Base-by-base conservation (phyloP, 2,113 vertebrate species). In the Sardina pilchardus region DNA sequence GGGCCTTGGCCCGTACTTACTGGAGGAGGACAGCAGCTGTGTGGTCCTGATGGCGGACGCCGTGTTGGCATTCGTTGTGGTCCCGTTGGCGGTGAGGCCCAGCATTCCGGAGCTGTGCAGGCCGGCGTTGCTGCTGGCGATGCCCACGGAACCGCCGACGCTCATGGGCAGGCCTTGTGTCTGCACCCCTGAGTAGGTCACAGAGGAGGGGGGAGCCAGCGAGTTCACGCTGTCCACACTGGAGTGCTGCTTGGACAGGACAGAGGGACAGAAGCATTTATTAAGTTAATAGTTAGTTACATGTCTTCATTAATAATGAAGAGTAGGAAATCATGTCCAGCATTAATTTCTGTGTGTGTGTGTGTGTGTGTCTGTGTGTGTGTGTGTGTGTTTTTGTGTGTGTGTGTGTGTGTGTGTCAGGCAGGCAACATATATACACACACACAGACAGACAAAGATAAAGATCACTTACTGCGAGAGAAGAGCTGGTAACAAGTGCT, bases 21-120 rank as follows among this genome's bases (percentile, higher is more conserved):
- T 92, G 93, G 97, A 96, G 93, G 97, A 97, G 87, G 96, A 95
- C 88, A 98, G 95, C 53, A 97, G 95, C 75, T 94, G 89, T 36
- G 97, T 92, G 67, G 94, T 93, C 86, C 95, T 93, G 56, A 93
- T 94, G 89, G 94, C 95, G 86, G 95, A 94, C 53, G 95, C 95
- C 16, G 59, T 17, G 90, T 92, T 94, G 87, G 92, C 91, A 10
- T 90, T 89, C 89, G 94, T 92, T 17, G 94, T 95, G 87, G 94
- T 95, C 90, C 96, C 95, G 91, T 96, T 92, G 88, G 94, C 95
- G 1, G 95, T 91, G 87, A 97, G 96, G 92, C 96, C 96, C 89
- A 99, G 94, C 90, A 90, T 93, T 87, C 92, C 92, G 84, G 92
- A 95, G 63, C 95, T 93, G 93, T 95, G 96, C 89, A 96, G 92